Evolutionary conservation across 2,888 invertebrate species (phyloP).

Genomic region (Pachydiplax longipennis): DNA sequence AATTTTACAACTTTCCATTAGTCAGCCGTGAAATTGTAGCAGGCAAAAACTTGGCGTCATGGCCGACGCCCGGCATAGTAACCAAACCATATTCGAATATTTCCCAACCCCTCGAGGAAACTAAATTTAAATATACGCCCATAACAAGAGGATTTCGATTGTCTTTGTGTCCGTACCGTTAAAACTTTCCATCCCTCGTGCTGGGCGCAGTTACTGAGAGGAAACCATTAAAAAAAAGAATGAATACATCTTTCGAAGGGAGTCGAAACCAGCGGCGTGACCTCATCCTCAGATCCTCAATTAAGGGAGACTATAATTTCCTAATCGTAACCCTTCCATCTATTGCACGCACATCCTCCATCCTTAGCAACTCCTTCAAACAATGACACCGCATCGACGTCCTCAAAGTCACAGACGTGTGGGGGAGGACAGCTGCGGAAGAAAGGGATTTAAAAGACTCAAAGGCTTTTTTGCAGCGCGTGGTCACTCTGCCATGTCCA

Average conservation of each 20-base stretch:
- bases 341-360: neutral
- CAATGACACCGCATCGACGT: neutral
- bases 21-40: no score
- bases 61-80: no score
- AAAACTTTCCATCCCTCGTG: neutral
- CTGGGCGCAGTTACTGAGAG: neutral
- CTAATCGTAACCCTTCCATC: neutral
- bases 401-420: neutral
- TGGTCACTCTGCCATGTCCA: no score
- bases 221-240: neutral
- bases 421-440: neutral
- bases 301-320: neutral
- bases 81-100: no score
- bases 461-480: neutral
- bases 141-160: neutral
- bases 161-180: neutral
- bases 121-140: no score
- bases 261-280: neutral
- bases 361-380: neutral
- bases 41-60: no score
- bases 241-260: neutral
- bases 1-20: no score
- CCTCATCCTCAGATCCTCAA: slow-evolving; percentile 1
- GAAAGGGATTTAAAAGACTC: neutral
- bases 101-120: no score